A percentile compares a stretch with the other conserved stretches of the same genome.
Conservation (phyloP, 2,888 invertebrate genomes). For the Synanthedon myopaeformis region DNA sequence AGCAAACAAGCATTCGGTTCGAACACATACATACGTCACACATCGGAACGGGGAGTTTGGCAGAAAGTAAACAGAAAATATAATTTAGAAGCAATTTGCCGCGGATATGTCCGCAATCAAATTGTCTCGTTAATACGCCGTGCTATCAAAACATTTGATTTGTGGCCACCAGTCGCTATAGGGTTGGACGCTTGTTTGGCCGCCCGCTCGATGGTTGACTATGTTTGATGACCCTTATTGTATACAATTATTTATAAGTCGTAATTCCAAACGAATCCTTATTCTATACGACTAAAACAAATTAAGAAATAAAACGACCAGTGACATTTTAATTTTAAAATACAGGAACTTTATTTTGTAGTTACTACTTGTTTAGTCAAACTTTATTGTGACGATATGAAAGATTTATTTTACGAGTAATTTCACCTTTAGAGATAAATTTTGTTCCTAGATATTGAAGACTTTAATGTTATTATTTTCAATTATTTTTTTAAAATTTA, state of each 20-base stretch:
- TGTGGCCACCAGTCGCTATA: slow-evolving; percentile 44
- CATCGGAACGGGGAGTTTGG: slow-evolving; percentile 60
- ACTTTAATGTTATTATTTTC: no score
- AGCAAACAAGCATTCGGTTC: slow-evolving; percentile 48
- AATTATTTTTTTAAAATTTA: no score
- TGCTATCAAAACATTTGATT: slow-evolving; percentile 71
- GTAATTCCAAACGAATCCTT: neutral
- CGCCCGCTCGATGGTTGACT: slow-evolving; percentile 52
- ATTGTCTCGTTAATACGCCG: slow-evolving; percentile 69
- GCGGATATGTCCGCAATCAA: slow-evolving; percentile 70
- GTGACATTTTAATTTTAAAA: no score
- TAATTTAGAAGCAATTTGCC: slow-evolving; percentile 71
- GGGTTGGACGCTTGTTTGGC: slow-evolving; percentile 49
- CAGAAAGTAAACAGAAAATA: slow-evolving; percentile 70
- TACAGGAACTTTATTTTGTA: no score
- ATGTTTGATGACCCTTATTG: slow-evolving; percentile 52
- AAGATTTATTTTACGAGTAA: no score
- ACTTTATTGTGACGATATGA: no score
- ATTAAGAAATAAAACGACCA: no score
- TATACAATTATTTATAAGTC: slow-evolving; percentile 34
- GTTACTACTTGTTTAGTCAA: no score
- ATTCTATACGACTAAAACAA: no score
- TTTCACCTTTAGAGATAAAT: no score
- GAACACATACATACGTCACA: slow-evolving; percentile 45
- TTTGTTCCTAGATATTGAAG: no score